A percentile compares a stretch with the other conserved stretches of the same genome.
Evolutionary conservation across 2,113 vertebrate genomes (phyloP).

Genomic region (Seriola quinqueradiata): DNA sequence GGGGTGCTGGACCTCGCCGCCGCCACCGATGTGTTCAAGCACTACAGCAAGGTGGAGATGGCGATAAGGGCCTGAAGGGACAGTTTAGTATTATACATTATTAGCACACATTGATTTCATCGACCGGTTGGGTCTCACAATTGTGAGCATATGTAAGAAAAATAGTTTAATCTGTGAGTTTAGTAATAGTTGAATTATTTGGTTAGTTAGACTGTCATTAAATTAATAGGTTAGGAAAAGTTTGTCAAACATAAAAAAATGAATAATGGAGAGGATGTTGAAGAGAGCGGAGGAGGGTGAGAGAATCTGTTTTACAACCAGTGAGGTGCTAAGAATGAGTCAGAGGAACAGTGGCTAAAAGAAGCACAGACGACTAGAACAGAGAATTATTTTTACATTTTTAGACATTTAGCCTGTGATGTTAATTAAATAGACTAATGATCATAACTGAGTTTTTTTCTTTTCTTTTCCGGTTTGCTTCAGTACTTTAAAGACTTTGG

Average conservation of each 20-base stretch:
- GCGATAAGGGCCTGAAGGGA: background rate
- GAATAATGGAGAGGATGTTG: conserved; percentile 37
- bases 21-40: conserved; percentile 89
- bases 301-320: conserved; percentile 53
- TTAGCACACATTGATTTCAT: background rate
- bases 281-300: conserved; percentile 60
- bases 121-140: background rate
- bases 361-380: conserved; percentile 16
- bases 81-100: background rate
- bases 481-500: conserved; percentile 91
- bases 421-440: conserved; percentile 18
- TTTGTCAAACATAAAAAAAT: background rate
- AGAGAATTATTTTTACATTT: conserved; percentile 27
- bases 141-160: background rate
- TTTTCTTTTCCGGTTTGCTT: background rate
- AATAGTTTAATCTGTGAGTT: conserved; percentile 4
- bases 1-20: conserved; percentile 87
- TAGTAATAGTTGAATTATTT: background rate
- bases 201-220: too few relatives aligned
- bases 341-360: conserved; percentile 53
- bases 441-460: background rate
- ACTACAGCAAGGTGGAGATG: conserved; percentile 88
- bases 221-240: conserved; percentile 13
- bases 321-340: conserved; percentile 57
- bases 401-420: conserved; percentile 2